Conservation (phyloP, 2,797 vertebrate genomes). For the Tokudaia tokunoshimensis region DNA sequence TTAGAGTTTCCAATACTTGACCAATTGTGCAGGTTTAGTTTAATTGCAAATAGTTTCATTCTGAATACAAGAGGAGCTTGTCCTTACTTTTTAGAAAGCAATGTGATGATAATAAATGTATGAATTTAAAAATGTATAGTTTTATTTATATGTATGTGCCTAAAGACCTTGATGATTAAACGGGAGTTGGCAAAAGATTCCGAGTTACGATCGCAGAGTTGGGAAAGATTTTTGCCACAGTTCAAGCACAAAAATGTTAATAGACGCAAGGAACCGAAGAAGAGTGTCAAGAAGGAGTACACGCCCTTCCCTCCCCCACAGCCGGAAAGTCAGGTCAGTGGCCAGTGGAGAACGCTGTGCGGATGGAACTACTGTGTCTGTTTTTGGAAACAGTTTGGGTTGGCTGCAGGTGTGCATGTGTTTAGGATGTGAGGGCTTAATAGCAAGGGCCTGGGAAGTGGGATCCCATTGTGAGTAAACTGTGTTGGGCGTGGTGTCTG, state of each 20-base stretch:
- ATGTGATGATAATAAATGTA: constrained; percentile 33
- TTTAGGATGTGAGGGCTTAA: background rate
- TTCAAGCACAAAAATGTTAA: constrained; percentile 96
- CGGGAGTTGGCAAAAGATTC: constrained; percentile 95
- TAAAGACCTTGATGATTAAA: constrained; percentile 98
- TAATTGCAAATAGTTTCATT: constrained; percentile 15
- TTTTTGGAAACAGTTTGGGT: constrained; percentile 23
- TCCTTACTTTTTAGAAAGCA: constrained; percentile 4
- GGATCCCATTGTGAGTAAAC: background rate
- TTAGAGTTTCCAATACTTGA: constrained; percentile 27
- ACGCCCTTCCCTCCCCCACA: constrained; percentile 97
- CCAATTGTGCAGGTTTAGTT: constrained; percentile 24
- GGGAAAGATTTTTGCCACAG: constrained; percentile 97
- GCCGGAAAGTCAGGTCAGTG: constrained; percentile 95
- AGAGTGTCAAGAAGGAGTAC: constrained; percentile 95
- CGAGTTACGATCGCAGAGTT: constrained; percentile 93
- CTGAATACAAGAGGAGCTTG: background rate
- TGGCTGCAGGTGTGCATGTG: background rate
- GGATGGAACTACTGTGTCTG: background rate
- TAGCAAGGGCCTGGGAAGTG: background rate
- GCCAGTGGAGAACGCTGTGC: background rate
- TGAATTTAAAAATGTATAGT: constrained; percentile 61
- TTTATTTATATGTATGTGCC: constrained; percentile 69
- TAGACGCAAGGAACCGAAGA: constrained; percentile 96
- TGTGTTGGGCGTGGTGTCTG: background rate